Evolutionary conservation across 2,888 invertebrate species (phyloP), one percentile per base, ranked within the genome.

Genomic region (Synanthedon formicaeformis): DNA sequence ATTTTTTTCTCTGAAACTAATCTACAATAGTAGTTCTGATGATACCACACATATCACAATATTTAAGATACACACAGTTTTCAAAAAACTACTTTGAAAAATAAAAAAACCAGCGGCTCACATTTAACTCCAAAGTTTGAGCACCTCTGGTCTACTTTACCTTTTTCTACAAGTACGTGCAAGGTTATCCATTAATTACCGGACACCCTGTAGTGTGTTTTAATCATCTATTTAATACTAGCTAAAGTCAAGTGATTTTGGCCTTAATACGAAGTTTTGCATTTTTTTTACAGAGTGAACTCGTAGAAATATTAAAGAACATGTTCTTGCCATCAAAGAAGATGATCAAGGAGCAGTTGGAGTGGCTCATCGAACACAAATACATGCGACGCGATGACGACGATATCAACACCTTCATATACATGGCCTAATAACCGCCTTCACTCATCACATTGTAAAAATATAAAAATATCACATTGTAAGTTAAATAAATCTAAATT

Each of bases 311-410:
- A 73, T 88, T 99, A 66, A 98, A 98, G 87, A 98, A 98, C 76
- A 98, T 99, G 98, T 99, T 99, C 90, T 89, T 99, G 72, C 99
- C 99, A 27, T 97, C 97, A 58, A 98, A 98, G 83, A 98, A 99
- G 85, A 96, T 99, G 94, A 99, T 99, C 66, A 99, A 99, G 83
- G 99, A 99, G 84, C 99, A 99, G 85, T 91, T 99, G 52, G 99
- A 99, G 81, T 99, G 99, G 99, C 92, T 99, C 50, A 99, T 99
- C 60, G 99, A 99, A 85, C 96, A 99, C 81, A 97, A 97, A 80
- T 99, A 98, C 80, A 98, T 99, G 94, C 90, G 92, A 57, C 91
- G 99, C 63, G 98, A 98, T 76, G 98, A 98, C 69, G 96, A 97
- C 65, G 97, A 99, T 79, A 98, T 98, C 75, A 98, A 98, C 83